phyloP scores from a whole-genome alignment of 2,888 invertebrate genomes.

The Micoletzkya japonica region DNA sequence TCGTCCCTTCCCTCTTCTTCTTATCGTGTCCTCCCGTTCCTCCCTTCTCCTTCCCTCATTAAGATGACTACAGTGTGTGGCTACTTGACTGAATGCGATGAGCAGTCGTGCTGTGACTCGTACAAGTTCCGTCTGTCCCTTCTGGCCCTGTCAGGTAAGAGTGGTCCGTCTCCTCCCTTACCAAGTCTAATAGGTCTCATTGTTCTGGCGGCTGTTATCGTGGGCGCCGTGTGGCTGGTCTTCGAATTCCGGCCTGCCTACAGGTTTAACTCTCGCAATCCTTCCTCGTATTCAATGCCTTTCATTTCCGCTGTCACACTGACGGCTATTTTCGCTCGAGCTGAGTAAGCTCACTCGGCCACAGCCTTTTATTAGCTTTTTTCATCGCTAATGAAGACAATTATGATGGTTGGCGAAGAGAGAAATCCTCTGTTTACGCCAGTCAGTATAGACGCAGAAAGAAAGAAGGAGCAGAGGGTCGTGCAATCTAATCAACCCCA shows the following conservation, averaged over 20 bases:
- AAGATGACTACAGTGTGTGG: conserved; percentile 7
- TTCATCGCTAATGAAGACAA: background rate
- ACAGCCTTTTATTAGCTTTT: background rate
- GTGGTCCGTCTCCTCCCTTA: background rate
- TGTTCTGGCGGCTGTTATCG: conserved; percentile 23
- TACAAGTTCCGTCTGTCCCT: conserved; percentile 25
- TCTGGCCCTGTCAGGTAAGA: conserved; percentile 20
- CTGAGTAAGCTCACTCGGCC: background rate
- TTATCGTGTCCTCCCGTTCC: background rate
- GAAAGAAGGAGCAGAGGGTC: no score
- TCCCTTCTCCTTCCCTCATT: background rate
- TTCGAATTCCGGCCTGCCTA: conserved; percentile 30
- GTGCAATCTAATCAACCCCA: conserved; percentile 9
- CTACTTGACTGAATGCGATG: conserved; percentile 26
- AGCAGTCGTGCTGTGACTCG: conserved; percentile 24
- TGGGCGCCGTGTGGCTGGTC: conserved; percentile 27
- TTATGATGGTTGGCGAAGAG: no score
- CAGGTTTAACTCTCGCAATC: conserved; percentile 9
- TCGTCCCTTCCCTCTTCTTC: background rate
- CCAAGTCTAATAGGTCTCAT: conserved; percentile 13
- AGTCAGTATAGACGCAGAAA: no score
- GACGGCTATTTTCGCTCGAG: background rate
- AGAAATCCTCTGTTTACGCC: no score
- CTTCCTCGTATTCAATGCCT: background rate
- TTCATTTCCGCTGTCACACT: no score